phyloP scores from a whole-genome alignment of 2,797 vertebrate species.

The Halcyon smyrnensis region DNA sequence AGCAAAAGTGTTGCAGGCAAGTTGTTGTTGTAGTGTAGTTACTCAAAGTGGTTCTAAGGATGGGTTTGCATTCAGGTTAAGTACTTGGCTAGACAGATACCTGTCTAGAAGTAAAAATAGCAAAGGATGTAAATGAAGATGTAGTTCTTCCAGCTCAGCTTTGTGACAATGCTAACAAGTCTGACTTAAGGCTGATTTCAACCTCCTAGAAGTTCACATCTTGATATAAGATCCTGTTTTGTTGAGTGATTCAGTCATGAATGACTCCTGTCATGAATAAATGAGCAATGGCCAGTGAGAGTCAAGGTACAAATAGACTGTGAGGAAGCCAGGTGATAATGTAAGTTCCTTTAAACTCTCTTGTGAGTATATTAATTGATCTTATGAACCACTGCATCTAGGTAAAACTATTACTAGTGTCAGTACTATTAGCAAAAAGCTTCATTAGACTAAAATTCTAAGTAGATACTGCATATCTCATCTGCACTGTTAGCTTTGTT shows the following conservation, averaged over 20 bases:
- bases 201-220: rapidly evolving
- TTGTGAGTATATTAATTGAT: neutral
- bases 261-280: neutral
- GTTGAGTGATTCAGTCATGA: neutral
- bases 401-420: neutral
- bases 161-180: neutral
- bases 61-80: neutral
- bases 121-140: neutral
- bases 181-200: neutral
- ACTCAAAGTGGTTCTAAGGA: neutral
- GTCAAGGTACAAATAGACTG: neutral
- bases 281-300: neutral
- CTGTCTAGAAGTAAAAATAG: neutral
- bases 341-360: neutral
- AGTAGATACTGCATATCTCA: neutral
- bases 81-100: neutral
- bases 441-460: neutral
- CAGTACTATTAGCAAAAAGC: neutral
- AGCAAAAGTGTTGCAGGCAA: neutral
- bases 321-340: neutral
- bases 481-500: neutral
- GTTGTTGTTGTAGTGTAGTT: neutral
- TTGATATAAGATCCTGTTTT: neutral
- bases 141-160: neutral
- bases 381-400: neutral